These are phyloP conservation scores for Sesamia inferens DNA, from an alignment of 2,888 invertebrate genomes.

Conservation along the genomic window DNA sequence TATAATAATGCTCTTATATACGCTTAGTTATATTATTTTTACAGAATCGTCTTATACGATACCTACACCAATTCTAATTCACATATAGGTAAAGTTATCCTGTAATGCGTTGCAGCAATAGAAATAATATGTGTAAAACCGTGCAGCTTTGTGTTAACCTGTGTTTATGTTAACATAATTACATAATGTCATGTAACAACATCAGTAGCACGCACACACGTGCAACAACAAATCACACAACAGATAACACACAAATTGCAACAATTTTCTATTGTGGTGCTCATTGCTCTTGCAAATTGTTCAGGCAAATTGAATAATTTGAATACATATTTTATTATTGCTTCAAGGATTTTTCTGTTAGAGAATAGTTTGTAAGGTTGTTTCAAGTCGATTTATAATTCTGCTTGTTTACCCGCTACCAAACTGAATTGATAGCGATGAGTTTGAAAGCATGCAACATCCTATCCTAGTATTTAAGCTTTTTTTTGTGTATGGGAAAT, in stretches of 20 bases:
- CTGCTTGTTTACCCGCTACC: background rate
- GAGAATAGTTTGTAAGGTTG: background rate
- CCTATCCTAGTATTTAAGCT: background rate
- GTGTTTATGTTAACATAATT: slow-evolving; percentile 22
- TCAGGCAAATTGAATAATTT: slow-evolving; percentile 50
- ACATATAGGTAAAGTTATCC: background rate
- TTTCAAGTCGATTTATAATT: slow-evolving; percentile 18
- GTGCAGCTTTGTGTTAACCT: background rate
- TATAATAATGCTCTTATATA: background rate
- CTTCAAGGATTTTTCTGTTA: slow-evolving; percentile 23
- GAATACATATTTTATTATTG: slow-evolving; percentile 1
- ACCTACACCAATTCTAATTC: background rate
- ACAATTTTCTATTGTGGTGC: slow-evolving; percentile 45
- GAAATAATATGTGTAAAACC: background rate
- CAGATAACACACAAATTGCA: slow-evolving; percentile 20
- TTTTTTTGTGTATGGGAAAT: no score
- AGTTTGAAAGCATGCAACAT: background rate
- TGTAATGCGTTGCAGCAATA: background rate
- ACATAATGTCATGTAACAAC: slow-evolving; percentile 25
- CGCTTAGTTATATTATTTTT: no score
- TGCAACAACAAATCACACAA: background rate
- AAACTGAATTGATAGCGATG: background rate
- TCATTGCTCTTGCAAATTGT: slow-evolving; percentile 44
- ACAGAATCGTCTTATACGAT: background rate
- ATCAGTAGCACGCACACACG: slow-evolving; percentile 42